These are phyloP conservation scores for Drosophila antonietae DNA, from an alignment of 2,888 invertebrate genomes.

Conservation along the genomic window DNA sequence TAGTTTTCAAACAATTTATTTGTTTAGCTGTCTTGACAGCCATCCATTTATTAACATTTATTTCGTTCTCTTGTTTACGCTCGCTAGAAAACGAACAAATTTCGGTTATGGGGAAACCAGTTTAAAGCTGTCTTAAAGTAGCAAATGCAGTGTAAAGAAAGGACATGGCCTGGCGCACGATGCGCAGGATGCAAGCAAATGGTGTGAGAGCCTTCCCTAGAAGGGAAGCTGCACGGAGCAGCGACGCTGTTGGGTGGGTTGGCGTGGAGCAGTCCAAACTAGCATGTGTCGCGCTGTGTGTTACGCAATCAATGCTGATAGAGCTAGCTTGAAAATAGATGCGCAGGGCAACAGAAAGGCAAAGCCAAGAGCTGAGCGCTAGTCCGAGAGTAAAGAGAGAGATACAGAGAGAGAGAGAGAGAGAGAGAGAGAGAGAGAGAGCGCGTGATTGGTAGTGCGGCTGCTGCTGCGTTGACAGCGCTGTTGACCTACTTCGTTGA, in stretches of 20 bases:
- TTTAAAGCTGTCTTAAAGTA: slow-evolving; percentile 20
- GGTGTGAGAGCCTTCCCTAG: slow-evolving; percentile 50
- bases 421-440: slow-evolving; percentile 1
- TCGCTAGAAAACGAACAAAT: not conserved
- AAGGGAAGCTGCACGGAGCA: not conserved
- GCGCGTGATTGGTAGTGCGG: slow-evolving; percentile 12
- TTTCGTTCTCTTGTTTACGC: slow-evolving; percentile 32
- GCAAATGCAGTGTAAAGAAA: not conserved
- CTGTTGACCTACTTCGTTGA: slow-evolving; percentile 74
- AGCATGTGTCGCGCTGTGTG: slow-evolving; percentile 49
- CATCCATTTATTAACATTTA: slow-evolving; percentile 64
- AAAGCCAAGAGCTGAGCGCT: slow-evolving; percentile 17
- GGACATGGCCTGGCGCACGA: slow-evolving; percentile 15
- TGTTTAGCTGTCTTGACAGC: slow-evolving; percentile 68
- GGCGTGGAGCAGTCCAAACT: slow-evolving; percentile 5
- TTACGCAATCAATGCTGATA: slow-evolving; percentile 73
- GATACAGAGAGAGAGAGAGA: not conserved
- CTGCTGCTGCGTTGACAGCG: slow-evolving; percentile 41
- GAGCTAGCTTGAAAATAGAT: slow-evolving; percentile 51
- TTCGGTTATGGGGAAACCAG: slow-evolving; percentile 2
- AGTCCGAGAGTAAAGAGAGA: slow-evolving; percentile 7
- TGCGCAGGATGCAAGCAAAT: slow-evolving; percentile 70
- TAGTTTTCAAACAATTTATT: slow-evolving; percentile 72
- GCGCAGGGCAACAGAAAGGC: slow-evolving; percentile 21
- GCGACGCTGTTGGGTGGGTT: not conserved